Evolutionary conservation across 1,140 invertebrate genomes (phyloP).

Genomic region (Papilio dardanus): DNA sequence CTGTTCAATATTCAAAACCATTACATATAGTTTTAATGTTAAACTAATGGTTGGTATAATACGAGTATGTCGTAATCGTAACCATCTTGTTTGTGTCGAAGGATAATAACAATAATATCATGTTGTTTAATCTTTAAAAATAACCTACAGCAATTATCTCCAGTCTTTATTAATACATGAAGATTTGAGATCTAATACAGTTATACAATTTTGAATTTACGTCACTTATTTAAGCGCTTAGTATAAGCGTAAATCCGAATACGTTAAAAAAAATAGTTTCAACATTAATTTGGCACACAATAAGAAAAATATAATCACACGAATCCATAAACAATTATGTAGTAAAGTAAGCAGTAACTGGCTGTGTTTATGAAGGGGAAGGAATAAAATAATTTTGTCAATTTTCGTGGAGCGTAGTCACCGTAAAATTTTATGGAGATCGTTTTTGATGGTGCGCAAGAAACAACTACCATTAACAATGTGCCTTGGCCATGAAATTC

Average conservation of each 20-base stretch:
- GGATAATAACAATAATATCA: too few relatives aligned
- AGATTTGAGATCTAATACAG: too few relatives aligned
- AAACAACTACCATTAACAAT: constrained; percentile 56
- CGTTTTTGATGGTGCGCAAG: constrained; percentile 47
- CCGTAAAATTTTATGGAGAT: constrained; percentile 67
- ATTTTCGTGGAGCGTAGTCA: constrained; percentile 66
- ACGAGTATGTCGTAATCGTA: background rate
- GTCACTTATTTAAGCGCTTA: too few relatives aligned
- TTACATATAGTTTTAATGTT: background rate
- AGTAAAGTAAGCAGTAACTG: background rate
- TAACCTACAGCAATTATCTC: too few relatives aligned
- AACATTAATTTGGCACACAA: background rate
- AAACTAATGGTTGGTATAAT: background rate
- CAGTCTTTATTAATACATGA: too few relatives aligned
- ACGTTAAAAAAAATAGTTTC: background rate
- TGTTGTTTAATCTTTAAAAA: too few relatives aligned
- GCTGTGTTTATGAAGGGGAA: constrained; percentile 38
- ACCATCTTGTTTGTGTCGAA: too few relatives aligned
- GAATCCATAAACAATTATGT: constrained; percentile 6
- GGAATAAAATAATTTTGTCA: constrained; percentile 56
- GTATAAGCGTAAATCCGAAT: too few relatives aligned
- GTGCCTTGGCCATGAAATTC: constrained; percentile 48
- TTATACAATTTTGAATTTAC: too few relatives aligned
- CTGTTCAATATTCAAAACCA: constrained; percentile 36
- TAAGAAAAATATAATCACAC: background rate